Conservation (phyloP, 2,113 vertebrate genomes). For the Rostratula benghalensis region DNA sequence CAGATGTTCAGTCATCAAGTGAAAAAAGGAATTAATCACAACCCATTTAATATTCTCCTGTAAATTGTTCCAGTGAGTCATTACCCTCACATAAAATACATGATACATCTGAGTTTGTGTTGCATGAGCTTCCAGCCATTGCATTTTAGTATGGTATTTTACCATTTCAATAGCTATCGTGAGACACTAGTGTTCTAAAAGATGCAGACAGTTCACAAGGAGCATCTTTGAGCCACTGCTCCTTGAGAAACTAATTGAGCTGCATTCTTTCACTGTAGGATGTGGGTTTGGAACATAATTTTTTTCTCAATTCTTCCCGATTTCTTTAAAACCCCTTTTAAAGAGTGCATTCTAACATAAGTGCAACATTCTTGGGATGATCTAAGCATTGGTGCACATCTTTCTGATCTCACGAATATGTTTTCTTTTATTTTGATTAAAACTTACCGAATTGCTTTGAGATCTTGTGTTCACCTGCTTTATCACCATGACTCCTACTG, state of each 20-base stretch:
- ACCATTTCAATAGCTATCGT: background rate
- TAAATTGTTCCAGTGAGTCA: background rate
- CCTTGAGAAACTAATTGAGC: background rate
- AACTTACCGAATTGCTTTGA: background rate
- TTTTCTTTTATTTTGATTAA: background rate
- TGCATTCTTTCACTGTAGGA: background rate
- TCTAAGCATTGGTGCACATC: background rate
- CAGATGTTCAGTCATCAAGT: background rate
- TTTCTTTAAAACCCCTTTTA: background rate
- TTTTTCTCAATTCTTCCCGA: background rate
- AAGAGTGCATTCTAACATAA: background rate
- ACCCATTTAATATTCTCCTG: background rate
- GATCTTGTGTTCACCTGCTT: background rate
- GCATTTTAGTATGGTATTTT: background rate
- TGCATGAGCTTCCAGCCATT: background rate
- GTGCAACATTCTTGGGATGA: background rate
- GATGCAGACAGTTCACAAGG: background rate
- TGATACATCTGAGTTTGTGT: background rate
- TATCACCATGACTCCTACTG: background rate
- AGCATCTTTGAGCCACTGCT: background rate
- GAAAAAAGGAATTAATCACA: background rate
- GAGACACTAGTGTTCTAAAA: background rate
- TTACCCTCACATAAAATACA: background rate
- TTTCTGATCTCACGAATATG: background rate
- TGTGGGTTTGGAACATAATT: background rate